Conservation (phyloP, 2,888 invertebrate genomes). For the Cetonia aurata region DNA sequence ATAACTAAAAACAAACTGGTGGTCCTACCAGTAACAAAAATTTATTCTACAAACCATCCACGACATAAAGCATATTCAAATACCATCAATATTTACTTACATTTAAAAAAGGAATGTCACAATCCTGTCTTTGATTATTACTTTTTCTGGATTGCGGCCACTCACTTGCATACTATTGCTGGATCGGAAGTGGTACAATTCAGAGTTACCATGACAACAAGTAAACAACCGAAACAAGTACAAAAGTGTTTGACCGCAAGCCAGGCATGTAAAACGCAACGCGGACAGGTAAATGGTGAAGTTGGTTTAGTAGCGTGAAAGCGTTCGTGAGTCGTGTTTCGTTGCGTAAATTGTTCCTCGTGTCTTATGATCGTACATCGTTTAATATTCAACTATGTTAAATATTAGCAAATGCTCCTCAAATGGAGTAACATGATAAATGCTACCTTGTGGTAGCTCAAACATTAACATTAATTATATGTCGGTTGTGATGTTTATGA, state of each 20-base stretch:
- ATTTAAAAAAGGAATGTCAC: conserved; percentile 30
- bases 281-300: conserved; percentile 18
- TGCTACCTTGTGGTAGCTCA: background rate
- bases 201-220: conserved; percentile 55
- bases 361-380: background rate
- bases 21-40: background rate
- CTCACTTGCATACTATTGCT: conserved; percentile 46
- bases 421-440: conserved; percentile 22
- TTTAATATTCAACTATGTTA: conserved; percentile 5
- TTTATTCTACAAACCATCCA: conserved; percentile 6
- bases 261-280: conserved; percentile 38
- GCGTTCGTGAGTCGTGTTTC: conserved; percentile 6
- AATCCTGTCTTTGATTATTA: conserved; percentile 26
- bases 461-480: conserved; percentile 1
- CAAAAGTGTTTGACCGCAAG: conserved; percentile 52
- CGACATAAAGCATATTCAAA: background rate
- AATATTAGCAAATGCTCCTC: background rate
- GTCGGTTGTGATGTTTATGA: conserved; percentile 19
- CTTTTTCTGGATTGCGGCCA: conserved; percentile 39
- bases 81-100: conserved; percentile 35
- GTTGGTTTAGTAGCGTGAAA: conserved; percentile 39
- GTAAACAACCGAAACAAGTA: conserved; percentile 55
- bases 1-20: background rate
- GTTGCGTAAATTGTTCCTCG: background rate
- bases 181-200: conserved; percentile 47